phyloP scores from a whole-genome alignment of 1,140 invertebrate species.

The Armadillidium nasatum region DNA sequence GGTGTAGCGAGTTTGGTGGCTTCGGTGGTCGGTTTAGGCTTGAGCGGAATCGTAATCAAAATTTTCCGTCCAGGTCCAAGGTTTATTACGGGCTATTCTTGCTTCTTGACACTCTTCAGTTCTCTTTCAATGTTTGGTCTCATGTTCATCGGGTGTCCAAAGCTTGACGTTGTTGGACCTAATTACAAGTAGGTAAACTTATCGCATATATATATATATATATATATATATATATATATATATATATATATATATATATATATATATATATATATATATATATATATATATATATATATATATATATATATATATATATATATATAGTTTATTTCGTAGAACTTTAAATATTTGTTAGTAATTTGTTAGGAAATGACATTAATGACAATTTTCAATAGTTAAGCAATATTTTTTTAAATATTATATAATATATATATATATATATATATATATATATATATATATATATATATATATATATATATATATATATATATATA shows the following conservation, averaged over 20 bases:
- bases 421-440: too few relatives aligned
- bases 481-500: too few relatives aligned
- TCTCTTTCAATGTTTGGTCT: constrained; percentile 22
- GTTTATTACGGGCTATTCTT: constrained; percentile 19
- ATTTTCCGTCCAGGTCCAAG: constrained; percentile 19
- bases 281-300: constrained; percentile 14
- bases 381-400: too few relatives aligned
- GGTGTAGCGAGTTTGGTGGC: constrained; percentile 26
- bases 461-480: too few relatives aligned
- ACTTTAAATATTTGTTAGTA: too few relatives aligned
- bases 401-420: too few relatives aligned
- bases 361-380: too few relatives aligned
- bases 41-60: constrained; percentile 23
- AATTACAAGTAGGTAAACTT: neutral
- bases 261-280: constrained; percentile 17
- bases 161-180: constrained; percentile 19
- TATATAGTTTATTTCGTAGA: too few relatives aligned
- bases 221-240: neutral
- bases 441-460: too few relatives aligned
- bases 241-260: constrained; percentile 21
- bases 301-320: constrained; percentile 9
- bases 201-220: neutral
- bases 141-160: constrained; percentile 26
- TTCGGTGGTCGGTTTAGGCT: constrained; percentile 13
- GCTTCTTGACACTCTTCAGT: constrained; percentile 22